These are phyloP conservation scores for Manis crassicaudata DNA, from an alignment of 2,797 vertebrate species.

Conservation along the genomic window DNA sequence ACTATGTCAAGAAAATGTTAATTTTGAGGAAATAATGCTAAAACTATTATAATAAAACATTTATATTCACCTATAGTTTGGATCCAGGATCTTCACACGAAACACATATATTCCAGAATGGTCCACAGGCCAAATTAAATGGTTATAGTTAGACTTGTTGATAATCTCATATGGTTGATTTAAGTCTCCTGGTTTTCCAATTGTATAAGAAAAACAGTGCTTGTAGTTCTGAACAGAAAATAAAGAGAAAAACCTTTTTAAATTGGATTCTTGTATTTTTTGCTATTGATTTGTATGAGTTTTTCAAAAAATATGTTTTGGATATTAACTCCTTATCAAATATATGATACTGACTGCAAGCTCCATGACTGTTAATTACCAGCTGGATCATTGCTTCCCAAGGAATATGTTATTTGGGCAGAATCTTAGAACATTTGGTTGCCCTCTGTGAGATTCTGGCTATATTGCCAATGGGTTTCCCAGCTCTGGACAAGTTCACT, in stretches of 20 bases:
- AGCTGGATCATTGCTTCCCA: neutral
- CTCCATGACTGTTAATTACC: neutral
- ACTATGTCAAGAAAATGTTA: neutral
- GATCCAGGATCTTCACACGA: slow-evolving; percentile 75
- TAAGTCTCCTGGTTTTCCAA: slow-evolving; percentile 68
- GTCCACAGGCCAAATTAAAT: slow-evolving; percentile 61
- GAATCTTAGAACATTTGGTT: neutral
- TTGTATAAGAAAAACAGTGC: slow-evolving; percentile 71
- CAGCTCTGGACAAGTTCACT: too few relatives aligned
- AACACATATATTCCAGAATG: slow-evolving; percentile 75
- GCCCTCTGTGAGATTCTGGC: neutral
- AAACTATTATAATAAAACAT: neutral
- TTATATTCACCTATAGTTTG: slow-evolving; percentile 79
- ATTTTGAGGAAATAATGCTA: neutral
- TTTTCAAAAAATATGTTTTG: too few relatives aligned
- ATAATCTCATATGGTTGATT: slow-evolving; percentile 77
- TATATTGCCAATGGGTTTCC: too few relatives aligned
- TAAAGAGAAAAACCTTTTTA: neutral
- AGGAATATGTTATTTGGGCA: neutral
- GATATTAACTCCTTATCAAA: too few relatives aligned
- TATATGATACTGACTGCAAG: neutral
- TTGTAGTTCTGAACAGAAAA: slow-evolving; percentile 79
- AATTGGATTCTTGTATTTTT: too few relatives aligned
- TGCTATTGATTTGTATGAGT: too few relatives aligned
- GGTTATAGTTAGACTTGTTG: slow-evolving; percentile 72